Conservation (phyloP, 2,888 invertebrate genomes). For the Balanococcus diminutus region DNA sequence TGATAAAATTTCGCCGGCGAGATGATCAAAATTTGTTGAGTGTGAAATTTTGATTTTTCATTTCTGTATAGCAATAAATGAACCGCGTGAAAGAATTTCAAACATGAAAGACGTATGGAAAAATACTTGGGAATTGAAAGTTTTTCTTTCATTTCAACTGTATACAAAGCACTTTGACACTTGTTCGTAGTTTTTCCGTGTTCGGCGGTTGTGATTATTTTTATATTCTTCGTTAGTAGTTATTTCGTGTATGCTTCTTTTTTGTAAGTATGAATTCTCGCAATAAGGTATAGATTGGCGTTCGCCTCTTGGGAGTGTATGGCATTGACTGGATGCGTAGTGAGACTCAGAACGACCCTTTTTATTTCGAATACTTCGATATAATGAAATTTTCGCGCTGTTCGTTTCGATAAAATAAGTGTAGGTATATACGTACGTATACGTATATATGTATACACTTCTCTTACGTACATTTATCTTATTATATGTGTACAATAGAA, state of each 20-base stretch:
- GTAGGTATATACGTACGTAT: not conserved
- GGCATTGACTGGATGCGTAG: conserved; percentile 7
- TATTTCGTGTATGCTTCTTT: conserved; percentile 20
- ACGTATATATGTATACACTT: too few species aligned
- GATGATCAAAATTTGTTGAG: not conserved
- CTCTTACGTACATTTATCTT: not conserved
- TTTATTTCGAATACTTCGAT: not conserved
- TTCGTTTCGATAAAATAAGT: not conserved
- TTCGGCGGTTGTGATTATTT: conserved; percentile 7
- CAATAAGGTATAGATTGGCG: conserved; percentile 8
- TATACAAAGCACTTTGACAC: conserved; percentile 23
- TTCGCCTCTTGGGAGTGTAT: conserved; percentile 2
- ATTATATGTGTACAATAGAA: not conserved
- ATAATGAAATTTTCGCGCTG: conserved; percentile 17
- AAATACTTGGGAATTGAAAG: not conserved
- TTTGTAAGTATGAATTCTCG: conserved; percentile 30
- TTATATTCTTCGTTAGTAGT: conserved; percentile 11
- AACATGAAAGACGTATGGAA: not conserved
- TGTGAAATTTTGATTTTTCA: not conserved
- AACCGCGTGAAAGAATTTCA: conserved; percentile 18
- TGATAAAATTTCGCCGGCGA: not conserved
- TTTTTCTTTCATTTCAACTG: conserved; percentile 22
- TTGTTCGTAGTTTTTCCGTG: conserved; percentile 1
- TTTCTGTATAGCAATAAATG: conserved; percentile 1
- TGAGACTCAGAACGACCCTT: not conserved